Conservation (phyloP, 2,797 vertebrate genomes). For the Allobates femoralis region DNA sequence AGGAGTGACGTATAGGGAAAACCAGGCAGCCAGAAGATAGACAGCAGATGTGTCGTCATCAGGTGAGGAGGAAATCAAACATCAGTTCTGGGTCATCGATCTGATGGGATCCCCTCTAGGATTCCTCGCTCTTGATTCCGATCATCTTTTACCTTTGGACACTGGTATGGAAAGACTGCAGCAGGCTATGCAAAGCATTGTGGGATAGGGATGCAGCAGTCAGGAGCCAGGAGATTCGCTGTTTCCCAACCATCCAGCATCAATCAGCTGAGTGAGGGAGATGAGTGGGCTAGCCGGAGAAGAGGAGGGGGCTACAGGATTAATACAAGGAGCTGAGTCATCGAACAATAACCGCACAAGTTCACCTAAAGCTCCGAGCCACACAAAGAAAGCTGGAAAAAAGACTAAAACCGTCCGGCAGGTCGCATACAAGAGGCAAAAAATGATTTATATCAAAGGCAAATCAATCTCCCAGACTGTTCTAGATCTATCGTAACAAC, state of each 20-base stretch:
- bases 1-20: constrained; percentile 73
- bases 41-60: constrained; percentile 72
- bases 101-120: constrained; percentile 73
- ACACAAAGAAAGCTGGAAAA: background rate
- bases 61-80: constrained; percentile 13
- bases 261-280: constrained; percentile 76
- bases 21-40: constrained; percentile 74
- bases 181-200: constrained; percentile 81
- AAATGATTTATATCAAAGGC: background rate
- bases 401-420: background rate
- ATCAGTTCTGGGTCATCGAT: constrained; percentile 71
- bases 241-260: constrained; percentile 73
- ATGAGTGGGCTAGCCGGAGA: constrained; percentile 70
- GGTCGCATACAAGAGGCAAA: background rate
- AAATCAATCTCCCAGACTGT: background rate
- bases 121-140: constrained; percentile 81
- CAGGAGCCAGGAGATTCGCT: constrained; percentile 78
- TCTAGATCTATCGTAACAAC: no score
- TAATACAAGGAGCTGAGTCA: constrained; percentile 64
- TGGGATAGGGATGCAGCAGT: constrained; percentile 84
- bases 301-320: constrained; percentile 64
- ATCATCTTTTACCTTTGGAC: constrained; percentile 72
- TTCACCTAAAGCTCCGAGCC: background rate
- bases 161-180: constrained; percentile 87
- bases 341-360: constrained; percentile 40